Percentiles rank a stretch among this genome's conserved stretches.
Conservation (phyloP, 1,140 invertebrate species). For the Triops cancriformis region DNA sequence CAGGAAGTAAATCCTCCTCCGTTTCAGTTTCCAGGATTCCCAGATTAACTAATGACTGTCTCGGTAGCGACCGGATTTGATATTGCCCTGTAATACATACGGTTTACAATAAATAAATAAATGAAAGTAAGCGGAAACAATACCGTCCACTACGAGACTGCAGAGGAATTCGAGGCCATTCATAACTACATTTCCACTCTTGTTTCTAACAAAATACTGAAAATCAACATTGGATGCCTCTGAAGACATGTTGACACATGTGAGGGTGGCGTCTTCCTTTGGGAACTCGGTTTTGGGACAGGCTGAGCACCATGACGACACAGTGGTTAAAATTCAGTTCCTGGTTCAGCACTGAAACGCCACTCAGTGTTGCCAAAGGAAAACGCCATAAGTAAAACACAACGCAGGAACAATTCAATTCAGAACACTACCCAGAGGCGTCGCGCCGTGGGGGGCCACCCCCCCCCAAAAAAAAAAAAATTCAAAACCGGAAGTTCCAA, state of each 20-base stretch:
- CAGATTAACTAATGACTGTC: not conserved
- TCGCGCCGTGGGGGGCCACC: too few species aligned
- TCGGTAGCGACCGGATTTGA: not conserved
- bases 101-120: not conserved
- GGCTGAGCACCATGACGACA: not conserved
- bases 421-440: too few species aligned
- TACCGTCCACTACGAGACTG: not conserved
- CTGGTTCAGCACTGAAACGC: not conserved
- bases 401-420: conserved; percentile 28
- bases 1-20: not conserved
- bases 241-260: not conserved
- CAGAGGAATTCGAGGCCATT: not conserved
- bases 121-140: not conserved
- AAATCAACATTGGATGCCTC: not conserved
- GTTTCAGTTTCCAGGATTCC: not conserved
- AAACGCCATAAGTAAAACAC: not conserved
- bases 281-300: not conserved
- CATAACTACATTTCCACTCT: not conserved
- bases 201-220: not conserved
- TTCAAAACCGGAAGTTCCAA: too few species aligned
- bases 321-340: not conserved
- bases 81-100: not conserved
- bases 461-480: too few species aligned
- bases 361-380: not conserved
- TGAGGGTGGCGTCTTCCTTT: not conserved